Percentiles rank a stretch among this genome's conserved stretches.
phyloP scores from a whole-genome alignment of 1,140 invertebrate genomes.

The Tribolium castaneum region DNA sequence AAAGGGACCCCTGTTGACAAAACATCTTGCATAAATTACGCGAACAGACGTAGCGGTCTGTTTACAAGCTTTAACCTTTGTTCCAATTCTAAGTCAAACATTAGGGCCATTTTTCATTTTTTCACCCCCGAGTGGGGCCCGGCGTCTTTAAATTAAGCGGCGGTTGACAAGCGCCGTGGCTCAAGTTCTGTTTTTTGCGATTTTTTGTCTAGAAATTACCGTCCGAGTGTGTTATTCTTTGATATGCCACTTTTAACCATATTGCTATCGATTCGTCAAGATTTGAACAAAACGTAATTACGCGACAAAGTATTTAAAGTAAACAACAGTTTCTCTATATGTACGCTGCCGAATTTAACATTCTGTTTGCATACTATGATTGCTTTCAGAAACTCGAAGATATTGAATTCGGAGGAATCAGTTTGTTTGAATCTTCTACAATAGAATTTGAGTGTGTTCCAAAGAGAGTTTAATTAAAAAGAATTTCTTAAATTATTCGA shows the following conservation, averaged over 20 bases:
- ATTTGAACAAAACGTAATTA: constrained; percentile 13
- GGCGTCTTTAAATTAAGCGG: too few relatives aligned
- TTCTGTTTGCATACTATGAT: constrained; percentile 35
- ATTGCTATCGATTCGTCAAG: neutral
- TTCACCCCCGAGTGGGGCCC: neutral
- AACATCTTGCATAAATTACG: constrained; percentile 40
- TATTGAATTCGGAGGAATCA: constrained; percentile 25
- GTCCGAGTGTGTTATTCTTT: neutral
- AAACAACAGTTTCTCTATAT: constrained; percentile 10
- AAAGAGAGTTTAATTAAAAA: constrained; percentile 31
- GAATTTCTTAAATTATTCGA: constrained; percentile 6
- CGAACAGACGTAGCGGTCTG: constrained; percentile 32
- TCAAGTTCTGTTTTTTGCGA: too few relatives aligned
- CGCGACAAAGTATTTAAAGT: constrained; percentile 19
- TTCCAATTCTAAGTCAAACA: constrained; percentile 30
- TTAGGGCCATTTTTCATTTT: constrained; percentile 28
- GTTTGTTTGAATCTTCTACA: constrained; percentile 18
- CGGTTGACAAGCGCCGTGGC: too few relatives aligned
- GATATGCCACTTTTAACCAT: constrained; percentile 8
- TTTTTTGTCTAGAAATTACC: too few relatives aligned
- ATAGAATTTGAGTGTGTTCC: constrained; percentile 1
- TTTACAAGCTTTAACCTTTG: constrained; percentile 38
- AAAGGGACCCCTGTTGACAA: constrained; percentile 36
- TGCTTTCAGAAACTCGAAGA: constrained; percentile 27
- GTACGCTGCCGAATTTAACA: constrained; percentile 13